These are phyloP conservation scores for Oreamnos americanus DNA, from an alignment of 2,113 vertebrate genomes.

Conservation along the genomic window DNA sequence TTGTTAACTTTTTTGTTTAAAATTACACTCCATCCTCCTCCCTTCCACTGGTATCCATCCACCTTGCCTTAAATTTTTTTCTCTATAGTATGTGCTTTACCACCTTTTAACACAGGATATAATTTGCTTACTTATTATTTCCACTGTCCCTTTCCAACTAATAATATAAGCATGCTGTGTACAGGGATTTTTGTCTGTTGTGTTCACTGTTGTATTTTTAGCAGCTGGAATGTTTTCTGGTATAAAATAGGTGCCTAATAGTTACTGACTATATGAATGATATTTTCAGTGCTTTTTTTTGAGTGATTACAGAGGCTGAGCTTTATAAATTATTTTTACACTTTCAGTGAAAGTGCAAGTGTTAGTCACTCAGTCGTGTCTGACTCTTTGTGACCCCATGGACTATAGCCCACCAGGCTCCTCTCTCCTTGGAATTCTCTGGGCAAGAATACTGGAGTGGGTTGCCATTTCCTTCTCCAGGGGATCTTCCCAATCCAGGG, in stretches of 20 bases:
- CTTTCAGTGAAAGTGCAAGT: neutral
- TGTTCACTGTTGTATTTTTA: neutral
- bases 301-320: neutral
- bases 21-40: neutral
- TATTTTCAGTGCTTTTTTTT: neutral
- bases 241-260: neutral
- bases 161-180: neutral
- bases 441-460: neutral
- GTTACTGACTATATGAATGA: neutral
- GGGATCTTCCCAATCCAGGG: neutral
- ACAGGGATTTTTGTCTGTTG: neutral
- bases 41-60: neutral
- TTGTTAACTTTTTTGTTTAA: neutral
- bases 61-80: neutral
- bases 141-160: neutral
- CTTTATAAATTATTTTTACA: conserved; percentile 14
- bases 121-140: neutral
- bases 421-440: neutral
- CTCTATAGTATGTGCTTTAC: neutral
- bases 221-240: neutral
- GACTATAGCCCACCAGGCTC: neutral
- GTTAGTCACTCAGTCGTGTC: neutral
- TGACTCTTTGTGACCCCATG: neutral
- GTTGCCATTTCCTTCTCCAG: neutral
- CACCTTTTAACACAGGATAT: neutral